Base-by-base conservation (phyloP, 2,113 vertebrate genomes). In the Dissostichus mawsoni region DNA sequence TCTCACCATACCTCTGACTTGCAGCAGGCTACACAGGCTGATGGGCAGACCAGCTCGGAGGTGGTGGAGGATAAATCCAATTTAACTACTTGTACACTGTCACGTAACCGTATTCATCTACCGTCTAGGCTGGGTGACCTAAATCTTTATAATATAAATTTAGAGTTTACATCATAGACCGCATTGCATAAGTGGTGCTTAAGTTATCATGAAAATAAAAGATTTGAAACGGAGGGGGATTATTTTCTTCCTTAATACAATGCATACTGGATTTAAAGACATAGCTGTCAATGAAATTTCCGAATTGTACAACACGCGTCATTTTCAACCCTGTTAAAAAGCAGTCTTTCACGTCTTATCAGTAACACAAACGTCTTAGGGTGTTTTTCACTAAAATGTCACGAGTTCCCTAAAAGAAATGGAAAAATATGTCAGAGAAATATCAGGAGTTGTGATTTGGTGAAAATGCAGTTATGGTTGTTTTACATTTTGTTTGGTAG, bases 1-100 rank as follows among this genome's bases (percentile, higher is more conserved):
- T 86, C 78, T 78, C 77, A 56, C 18, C 76, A 76, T 84, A 85
- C 81, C 74, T 68, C 75, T 85, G 85, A 87, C 78, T 83, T 59
- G 9, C 69, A 25, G 63, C 67, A 55, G 62, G 82, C 61, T 57
- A 59, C 29, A 25, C 45, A 36, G 48, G 29, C 50, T 64, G 77
- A 81, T 73, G 62, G 82, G 62, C 69, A 61, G 59, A 75, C n/a
- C 81, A 64, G 70, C 74, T 20, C 68, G 23, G 69, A 78, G 64
- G 52, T 78, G 86, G 47, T 53, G 62, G 45, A 63, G 68, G 50
- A 78, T 73, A 79, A 82, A 86, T 83, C 56, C 75, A 82, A 50
- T 86, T 81, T 66, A 74, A 78, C 58, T 62, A n/a, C 52, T 59
- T 58, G 44, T 69, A 10, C 62, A 29, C 25, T 76, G 68, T 80